Evolutionary conservation across 53 echinoderm and acorn worm genomes (phyloP).

Genomic region (Antedon mediterranea): DNA sequence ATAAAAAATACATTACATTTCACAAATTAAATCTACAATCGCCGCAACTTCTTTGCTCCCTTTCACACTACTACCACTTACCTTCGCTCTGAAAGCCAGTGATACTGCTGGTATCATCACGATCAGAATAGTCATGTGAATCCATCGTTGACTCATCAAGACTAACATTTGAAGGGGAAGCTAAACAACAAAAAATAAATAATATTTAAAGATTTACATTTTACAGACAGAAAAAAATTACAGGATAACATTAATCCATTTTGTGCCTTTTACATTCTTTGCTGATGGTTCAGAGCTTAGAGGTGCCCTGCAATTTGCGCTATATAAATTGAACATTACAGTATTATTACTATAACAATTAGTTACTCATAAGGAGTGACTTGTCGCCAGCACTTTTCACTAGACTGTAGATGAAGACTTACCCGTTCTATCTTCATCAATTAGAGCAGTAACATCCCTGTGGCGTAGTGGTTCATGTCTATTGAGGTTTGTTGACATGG

Average conservation of each 20-base stretch:
- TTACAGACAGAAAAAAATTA: too few relatives aligned
- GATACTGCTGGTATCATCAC: conserved; percentile 77
- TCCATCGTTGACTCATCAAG: conserved; percentile 86
- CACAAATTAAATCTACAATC: too few relatives aligned
- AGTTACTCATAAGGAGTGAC: not conserved
- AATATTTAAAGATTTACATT: not conserved
- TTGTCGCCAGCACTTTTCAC: not conserved
- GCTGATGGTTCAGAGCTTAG: too few relatives aligned
- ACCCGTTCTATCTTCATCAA: conserved; percentile 43
- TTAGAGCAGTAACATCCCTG: conserved; percentile 44
- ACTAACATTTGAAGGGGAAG: conserved; percentile 57
- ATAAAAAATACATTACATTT: too few relatives aligned
- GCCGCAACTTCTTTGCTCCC: too few relatives aligned
- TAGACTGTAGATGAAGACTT: not conserved
- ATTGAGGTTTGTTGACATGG: not conserved
- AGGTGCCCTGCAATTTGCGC: too few relatives aligned
- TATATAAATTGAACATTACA: too few relatives aligned
- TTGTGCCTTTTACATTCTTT: too few relatives aligned
- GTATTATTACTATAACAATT: too few relatives aligned
- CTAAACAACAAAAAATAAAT: conserved; percentile 14
- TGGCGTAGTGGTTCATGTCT: conserved; percentile 30
- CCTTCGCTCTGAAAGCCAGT: conserved; percentile 43
- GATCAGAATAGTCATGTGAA: conserved; percentile 65
- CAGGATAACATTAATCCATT: too few relatives aligned
- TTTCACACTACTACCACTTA: conserved; percentile 2